Percentiles rank a stretch among this genome's conserved stretches.
Evolutionary conservation across 2,888 invertebrate genomes (phyloP).

Genomic region (Nomada fabriciana): DNA sequence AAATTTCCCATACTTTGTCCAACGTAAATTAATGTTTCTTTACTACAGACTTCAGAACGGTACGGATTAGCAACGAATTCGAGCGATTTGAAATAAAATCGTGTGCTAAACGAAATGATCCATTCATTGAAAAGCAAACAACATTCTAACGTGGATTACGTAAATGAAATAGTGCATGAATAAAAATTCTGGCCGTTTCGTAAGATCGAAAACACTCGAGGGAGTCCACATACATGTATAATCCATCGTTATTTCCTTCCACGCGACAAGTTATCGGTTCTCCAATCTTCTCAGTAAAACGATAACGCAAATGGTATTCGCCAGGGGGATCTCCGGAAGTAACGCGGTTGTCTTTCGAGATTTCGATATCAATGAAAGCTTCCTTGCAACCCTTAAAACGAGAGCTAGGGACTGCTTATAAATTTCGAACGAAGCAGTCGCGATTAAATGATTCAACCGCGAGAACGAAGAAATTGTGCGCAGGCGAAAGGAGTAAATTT

Average conservation of each 20-base stretch:
- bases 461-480: no score
- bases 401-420: no score
- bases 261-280: not conserved
- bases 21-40: no score
- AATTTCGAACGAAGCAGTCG: no score
- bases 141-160: not conserved
- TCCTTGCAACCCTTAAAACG: not conserved
- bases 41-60: no score
- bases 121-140: not conserved
- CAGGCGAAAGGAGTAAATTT: not conserved
- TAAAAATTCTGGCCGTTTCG: not conserved
- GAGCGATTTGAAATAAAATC: no score
- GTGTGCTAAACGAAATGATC: not conserved
- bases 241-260: conserved; percentile 17
- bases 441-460: no score
- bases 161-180: not conserved
- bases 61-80: no score
- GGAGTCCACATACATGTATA: not conserved
- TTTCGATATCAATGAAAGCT: no score
- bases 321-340: not conserved
- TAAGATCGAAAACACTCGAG: conserved; percentile 15
- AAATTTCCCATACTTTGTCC: no score
- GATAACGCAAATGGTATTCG: conserved; percentile 11
- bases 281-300: conserved; percentile 25
- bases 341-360: conserved; percentile 2